phyloP scores from a whole-genome alignment of 2,888 invertebrate species.

The Clunio marinus region DNA sequence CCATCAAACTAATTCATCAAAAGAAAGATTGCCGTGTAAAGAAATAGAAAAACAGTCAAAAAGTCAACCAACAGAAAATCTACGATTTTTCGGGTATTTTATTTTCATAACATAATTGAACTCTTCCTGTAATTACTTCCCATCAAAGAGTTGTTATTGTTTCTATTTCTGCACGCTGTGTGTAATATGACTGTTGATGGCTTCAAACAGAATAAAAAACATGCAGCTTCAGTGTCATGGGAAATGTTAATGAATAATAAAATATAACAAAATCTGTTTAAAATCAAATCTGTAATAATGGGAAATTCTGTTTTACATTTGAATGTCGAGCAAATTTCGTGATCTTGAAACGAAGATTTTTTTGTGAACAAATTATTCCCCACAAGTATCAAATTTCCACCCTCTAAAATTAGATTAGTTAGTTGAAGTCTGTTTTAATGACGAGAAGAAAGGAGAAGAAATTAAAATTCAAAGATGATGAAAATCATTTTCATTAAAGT shows the following conservation, averaged over 20 bases:
- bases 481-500: not conserved
- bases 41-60: not conserved
- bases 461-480: not conserved
- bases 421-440: not conserved
- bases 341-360: too few relatives aligned
- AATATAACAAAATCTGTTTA: too few relatives aligned
- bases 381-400: slow-evolving; percentile 23
- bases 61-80: not conserved
- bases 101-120: slow-evolving; percentile 37
- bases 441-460: not conserved
- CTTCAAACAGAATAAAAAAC: not conserved
- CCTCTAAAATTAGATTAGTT: too few relatives aligned
- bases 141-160: slow-evolving; percentile 1
- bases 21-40: not conserved
- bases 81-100: slow-evolving; percentile 29
- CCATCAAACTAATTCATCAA: not conserved
- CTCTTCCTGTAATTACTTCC: slow-evolving; percentile 29
- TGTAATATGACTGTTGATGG: not conserved
- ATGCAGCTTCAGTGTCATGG: not conserved
- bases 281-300: too few relatives aligned
- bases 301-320: too few relatives aligned
- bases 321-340: too few relatives aligned
- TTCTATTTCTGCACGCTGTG: not conserved
- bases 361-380: too few relatives aligned
- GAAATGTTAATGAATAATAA: not conserved